Evolutionary conservation across 92 coral and sea anemone genomes (phyloP).

Genomic region (Scolanthus callimorphus): DNA sequence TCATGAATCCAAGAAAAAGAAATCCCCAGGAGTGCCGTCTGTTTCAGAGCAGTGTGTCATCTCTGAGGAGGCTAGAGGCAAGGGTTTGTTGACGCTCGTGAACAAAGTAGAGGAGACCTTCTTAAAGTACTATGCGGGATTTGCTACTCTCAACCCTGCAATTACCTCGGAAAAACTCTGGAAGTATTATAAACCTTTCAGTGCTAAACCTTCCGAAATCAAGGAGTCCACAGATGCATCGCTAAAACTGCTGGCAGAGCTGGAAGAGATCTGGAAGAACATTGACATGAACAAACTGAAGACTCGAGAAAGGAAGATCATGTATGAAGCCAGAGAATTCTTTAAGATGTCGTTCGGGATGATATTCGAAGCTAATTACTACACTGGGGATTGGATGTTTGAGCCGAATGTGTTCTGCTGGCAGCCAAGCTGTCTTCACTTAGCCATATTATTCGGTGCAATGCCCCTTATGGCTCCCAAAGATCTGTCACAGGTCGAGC

Average conservation of each 20-base stretch:
- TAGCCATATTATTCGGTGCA: neutral
- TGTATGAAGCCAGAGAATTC: slow-evolving; percentile 50
- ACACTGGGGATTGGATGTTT: slow-evolving; percentile 73
- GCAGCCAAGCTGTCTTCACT: slow-evolving; percentile 43
- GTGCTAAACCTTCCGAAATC: neutral
- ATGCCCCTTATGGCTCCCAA: slow-evolving; percentile 17
- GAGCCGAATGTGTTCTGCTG: slow-evolving; percentile 62
- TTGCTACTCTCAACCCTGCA: neutral
- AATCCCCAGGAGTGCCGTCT: neutral
- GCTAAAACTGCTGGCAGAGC: neutral
- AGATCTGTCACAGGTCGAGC: slow-evolving; percentile 37
- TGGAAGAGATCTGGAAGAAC: neutral
- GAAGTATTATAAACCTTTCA: neutral
- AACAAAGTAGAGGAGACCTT: neutral
- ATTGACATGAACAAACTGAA: slow-evolving; percentile 14
- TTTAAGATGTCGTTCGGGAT: slow-evolving; percentile 48
- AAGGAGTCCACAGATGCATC: neutral
- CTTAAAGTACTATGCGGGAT: neutral
- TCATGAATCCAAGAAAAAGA: neutral
- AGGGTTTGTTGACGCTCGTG: neutral
- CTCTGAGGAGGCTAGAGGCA: neutral
- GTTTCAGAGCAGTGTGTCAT: neutral
- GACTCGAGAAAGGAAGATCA: slow-evolving; percentile 43
- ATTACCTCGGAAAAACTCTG: neutral
- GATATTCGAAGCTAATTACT: slow-evolving; percentile 52